Base-by-base conservation (phyloP, 2,888 invertebrate species). In the Seira musarum region DNA sequence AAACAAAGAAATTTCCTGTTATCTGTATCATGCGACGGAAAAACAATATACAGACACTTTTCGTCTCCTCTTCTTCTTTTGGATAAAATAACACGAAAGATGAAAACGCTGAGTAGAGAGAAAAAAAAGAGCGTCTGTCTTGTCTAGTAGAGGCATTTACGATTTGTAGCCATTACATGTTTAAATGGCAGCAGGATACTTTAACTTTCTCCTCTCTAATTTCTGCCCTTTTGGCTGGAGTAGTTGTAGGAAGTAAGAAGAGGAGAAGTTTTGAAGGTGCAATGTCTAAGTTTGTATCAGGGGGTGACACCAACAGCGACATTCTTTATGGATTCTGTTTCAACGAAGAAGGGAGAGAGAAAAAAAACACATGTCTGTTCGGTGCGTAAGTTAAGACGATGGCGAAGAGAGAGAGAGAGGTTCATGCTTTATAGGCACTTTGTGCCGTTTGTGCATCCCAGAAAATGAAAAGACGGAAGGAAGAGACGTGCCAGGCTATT, bases 201-300 rank as follows among this genome's bases (percentile, higher is more conserved):
- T n/a, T n/a, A n/a, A n/a, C n/a, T 72, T 63, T 73, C 67, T 49
- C 66, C 63, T 68, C 24, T 19, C 49, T 49, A 49, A 49, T 77
- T 49, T 49, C 49, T 49, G 49, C 6, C 49, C 49, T 49, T 49
- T n/a, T 8, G 30, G 30, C 40, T 49, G 49, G 15, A n/a, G 49
- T 15, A n/a, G 40, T 13, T 79, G 79, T 72, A n/a, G 72, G n/a
- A n/a, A n/a, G n/a, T n/a, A n/a, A n/a, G n/a, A n/a, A n/a, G n/a
- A n/a, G n/a, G n/a, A n/a, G n/a, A n/a, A n/a, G n/a, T n/a, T n/a
- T 73, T 73, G 73, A 79, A 79, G 79, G 79, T 79, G 79, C 72
- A 72, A 79, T 72, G 46, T 63, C 67, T 71, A 46, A 49, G 49
- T n/a, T 53, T 63, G 73, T 79, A 79, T 79, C 79, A 79, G 67